Conservation (phyloP, 2,888 invertebrate genomes). For the Drosophila hawaiiensis region DNA sequence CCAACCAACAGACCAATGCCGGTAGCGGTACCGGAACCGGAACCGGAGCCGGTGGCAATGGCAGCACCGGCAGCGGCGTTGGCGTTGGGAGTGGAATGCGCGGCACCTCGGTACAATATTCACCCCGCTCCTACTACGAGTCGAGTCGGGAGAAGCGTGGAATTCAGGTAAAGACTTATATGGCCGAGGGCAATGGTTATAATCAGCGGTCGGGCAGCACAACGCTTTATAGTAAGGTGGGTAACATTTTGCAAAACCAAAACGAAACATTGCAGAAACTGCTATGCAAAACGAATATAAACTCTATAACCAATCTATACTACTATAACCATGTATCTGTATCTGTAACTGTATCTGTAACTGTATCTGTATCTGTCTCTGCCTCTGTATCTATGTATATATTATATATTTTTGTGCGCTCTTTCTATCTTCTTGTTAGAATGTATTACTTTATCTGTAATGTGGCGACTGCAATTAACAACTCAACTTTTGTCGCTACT, state of each 20-base stretch:
- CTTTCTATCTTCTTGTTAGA: slow-evolving; percentile 8
- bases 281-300: slow-evolving; percentile 55
- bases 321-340: slow-evolving; percentile 44
- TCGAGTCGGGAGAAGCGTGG: slow-evolving; percentile 87
- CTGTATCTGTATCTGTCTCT: background rate
- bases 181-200: slow-evolving; percentile 95
- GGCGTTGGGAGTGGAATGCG: slow-evolving; percentile 67
- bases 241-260: slow-evolving; percentile 84
- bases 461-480: slow-evolving; percentile 9
- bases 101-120: slow-evolving; percentile 85
- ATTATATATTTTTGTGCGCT: background rate
- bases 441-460: slow-evolving; percentile 14
- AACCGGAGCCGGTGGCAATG: slow-evolving; percentile 74
- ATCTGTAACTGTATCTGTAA: background rate
- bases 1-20: slow-evolving; percentile 86
- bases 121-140: slow-evolving; percentile 85
- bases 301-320: slow-evolving; percentile 37
- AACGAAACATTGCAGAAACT: slow-evolving; percentile 60
- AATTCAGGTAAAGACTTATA: slow-evolving; percentile 98
- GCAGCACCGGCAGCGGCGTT: slow-evolving; percentile 59
- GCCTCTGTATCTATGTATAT: background rate
- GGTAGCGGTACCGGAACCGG: slow-evolving; percentile 69
- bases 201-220: slow-evolving; percentile 89
- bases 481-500: slow-evolving; percentile 16
- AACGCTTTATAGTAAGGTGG: slow-evolving; percentile 96